Evolutionary conservation across 2,888 invertebrate species (phyloP), one percentile per base, ranked within the genome.

Genomic region (Torymus texanus): DNA sequence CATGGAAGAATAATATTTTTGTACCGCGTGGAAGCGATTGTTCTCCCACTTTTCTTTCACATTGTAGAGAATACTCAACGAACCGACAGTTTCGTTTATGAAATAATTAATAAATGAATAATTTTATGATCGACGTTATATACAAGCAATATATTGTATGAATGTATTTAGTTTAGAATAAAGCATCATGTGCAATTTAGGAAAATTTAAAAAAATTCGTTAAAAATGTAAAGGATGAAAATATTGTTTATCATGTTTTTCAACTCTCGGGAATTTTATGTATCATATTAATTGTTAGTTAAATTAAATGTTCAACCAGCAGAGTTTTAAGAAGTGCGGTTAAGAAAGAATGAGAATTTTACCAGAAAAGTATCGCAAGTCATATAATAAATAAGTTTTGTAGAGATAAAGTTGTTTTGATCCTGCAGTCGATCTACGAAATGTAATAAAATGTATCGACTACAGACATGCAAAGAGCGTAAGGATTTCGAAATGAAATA

Each of bases 1-100:
- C 82, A 79, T 82, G 79, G 77, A 63, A 79, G 78, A 81, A 82
- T 73, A 67, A 84, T 84, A 84, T 84, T 84, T 84, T 84, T 84
- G 78, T 84, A 84, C 82, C 77, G 78, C 79, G 78, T 82, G 79
- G 77, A 84, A 82, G 65, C 61, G 59, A 73, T 70, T 63, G 16
- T 68, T 79, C 65, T 75, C 55, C 55, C 21, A 18, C 62, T 70
- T 79, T 79, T 29, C 68, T 76, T 77, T 78, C 53, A 41, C 50
- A 56, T 16, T 61, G 12, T 55, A 78, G 29, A 65, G 2, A 70
- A 56, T 76, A 55, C 71, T 18, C 29, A 62, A 70, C 0, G 18
- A 66, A 75, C 62, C 16, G 67, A 63, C 56, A 75, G 41, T 59
- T 77, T 73, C 2, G 62, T 73, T 63, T 63, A 65, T 41, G 21